Evolutionary conservation across 37 sponge, comb jelly and placozoan species (phyloP).

Genomic region (Chondrilla cf. caribensis): DNA sequence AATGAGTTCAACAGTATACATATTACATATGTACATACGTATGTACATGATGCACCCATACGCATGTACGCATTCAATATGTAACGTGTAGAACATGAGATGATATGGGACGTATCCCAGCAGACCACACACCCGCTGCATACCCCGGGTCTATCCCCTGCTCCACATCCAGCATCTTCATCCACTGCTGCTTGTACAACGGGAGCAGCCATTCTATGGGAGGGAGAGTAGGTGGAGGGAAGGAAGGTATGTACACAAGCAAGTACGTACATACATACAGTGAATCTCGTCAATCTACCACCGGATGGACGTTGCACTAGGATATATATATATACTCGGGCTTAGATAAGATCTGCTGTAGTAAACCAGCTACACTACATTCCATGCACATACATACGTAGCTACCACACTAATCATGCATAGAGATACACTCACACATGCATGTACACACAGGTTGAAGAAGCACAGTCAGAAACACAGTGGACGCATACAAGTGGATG

Average conservation of each 20-base stretch:
- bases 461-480: not conserved
- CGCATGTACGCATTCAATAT: not conserved
- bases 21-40: not conserved
- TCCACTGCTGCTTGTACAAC: constrained; percentile 62
- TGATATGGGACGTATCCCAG: no score
- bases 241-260: no score
- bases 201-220: constrained; percentile 67
- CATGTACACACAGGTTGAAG: not conserved
- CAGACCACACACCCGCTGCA: no score
- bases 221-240: no score
- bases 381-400: not conserved
- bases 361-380: no score
- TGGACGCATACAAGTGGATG: not conserved
- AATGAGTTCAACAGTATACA: not conserved
- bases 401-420: not conserved
- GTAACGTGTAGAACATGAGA: no score
- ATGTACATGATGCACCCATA: not conserved
- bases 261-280: no score
- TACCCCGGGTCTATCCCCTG: constrained; percentile 62
- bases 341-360: no score
- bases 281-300: no score
- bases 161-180: constrained; percentile 63
- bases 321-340: no score
- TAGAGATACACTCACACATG: not conserved
- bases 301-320: no score